Evolutionary conservation across 2,113 vertebrate species (phyloP).

Genomic region (Strix aluco): DNA sequence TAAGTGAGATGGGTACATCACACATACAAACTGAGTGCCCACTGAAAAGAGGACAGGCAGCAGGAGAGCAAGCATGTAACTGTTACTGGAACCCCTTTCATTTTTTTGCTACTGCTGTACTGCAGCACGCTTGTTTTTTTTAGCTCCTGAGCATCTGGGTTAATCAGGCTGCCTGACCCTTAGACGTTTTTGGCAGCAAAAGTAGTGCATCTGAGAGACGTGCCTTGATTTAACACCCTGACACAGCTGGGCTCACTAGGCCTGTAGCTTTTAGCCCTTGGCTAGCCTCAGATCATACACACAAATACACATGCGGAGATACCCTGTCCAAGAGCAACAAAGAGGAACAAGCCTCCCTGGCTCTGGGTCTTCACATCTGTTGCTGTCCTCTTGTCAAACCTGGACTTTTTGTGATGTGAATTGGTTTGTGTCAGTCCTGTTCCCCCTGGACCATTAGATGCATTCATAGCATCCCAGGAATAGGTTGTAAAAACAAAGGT

Average conservation of each 20-base stretch:
- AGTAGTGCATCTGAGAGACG: constrained; percentile 10
- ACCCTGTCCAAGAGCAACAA: constrained; percentile 15
- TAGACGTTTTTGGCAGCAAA: constrained; percentile 49
- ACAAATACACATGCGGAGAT: background rate
- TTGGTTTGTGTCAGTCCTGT: background rate
- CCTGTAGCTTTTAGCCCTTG: constrained; percentile 1
- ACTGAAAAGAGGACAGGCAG: background rate
- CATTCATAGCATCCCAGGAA: background rate
- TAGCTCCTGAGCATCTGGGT: constrained; percentile 22
- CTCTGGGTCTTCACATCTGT: background rate
- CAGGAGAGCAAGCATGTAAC: background rate
- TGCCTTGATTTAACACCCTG: constrained; percentile 43
- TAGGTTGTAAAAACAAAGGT: background rate
- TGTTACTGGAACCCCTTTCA: background rate
- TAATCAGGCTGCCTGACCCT: constrained; percentile 44
- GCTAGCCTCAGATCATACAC: background rate
- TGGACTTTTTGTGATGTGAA: background rate
- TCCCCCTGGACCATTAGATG: background rate
- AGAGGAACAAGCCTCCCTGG: background rate
- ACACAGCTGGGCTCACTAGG: constrained; percentile 17
- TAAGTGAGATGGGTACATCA: background rate
- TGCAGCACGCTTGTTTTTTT: background rate
- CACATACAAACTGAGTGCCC: background rate
- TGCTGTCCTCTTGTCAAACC: constrained; percentile 8
- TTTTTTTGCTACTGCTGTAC: background rate